Evolutionary conservation across 2,113 vertebrate genomes (phyloP), one percentile per base, ranked within the genome.

Genomic region (Thomomys bottae): DNA sequence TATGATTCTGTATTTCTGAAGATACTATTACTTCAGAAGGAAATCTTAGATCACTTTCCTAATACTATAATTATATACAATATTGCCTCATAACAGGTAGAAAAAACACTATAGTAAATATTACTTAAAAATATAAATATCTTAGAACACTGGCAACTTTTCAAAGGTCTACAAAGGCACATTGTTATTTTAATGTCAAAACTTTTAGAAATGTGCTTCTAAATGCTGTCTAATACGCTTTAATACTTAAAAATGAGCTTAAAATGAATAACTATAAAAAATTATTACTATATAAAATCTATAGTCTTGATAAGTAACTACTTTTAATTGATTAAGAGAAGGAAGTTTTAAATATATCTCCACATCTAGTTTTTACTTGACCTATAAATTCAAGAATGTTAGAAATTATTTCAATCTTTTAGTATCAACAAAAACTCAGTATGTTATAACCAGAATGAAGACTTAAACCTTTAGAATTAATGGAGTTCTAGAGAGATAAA

Each of bases 401-500:
- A 88, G 8, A 93, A 92, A 83, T 71, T 1, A 93, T 73, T 95
- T 85, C 4, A 68, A 12, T 42, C 87, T 84, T 94, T 91, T 81
- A 78, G 26, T 54, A 91, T 91, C 71, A 87, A 88, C 40, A 66
- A 84, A 84, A 90, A 90, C 11, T 84, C 66, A 84, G 61, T 67
- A 76, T 17, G 79, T 78, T 17, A 72, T 75, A 89, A 59, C 87
- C 91, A 34, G 32, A 81, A 64, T 86, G 64, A 89, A 86, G 57
- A 85, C 32, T 64, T 95, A 75, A 54, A 89, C 18, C 34, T 94
- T 84, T 83, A 73, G 90, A 94, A 81, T 81, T 59, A 49, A 66
- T 76, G n/a, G 83, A 67, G 24, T 34, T 36, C 32, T 64, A 0
- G 11, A 54, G 6, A 84, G 36, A 91, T 26, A 68, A 91, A 91